A percentile compares a stretch with the other conserved stretches of the same genome.
Conservation (phyloP, 2,888 invertebrate species). For the Polydrusus tereticollis region DNA sequence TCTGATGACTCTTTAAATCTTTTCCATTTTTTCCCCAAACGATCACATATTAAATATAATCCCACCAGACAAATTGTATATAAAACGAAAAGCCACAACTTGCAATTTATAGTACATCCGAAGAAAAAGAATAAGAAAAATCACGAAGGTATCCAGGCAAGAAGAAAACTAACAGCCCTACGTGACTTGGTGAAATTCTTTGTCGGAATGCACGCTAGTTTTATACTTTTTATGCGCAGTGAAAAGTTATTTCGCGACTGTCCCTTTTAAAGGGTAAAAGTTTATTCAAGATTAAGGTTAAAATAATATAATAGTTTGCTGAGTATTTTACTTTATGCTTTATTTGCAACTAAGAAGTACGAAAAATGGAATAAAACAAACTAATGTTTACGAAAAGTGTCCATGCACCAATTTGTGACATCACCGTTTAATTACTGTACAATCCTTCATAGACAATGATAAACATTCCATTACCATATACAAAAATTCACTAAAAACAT, state of each 20-base stretch:
- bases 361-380: no score
- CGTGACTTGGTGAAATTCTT: slow-evolving; percentile 28
- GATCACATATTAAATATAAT: slow-evolving; percentile 19
- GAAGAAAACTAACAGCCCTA: slow-evolving; percentile 28
- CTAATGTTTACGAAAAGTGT: no score
- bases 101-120: slow-evolving; percentile 19
- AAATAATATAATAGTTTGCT: neutral
- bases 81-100: slow-evolving; percentile 17
- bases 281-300: neutral
- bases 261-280: neutral
- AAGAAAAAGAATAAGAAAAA: slow-evolving; percentile 21
- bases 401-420: no score
- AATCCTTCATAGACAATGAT: no score
- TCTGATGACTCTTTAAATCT: neutral
- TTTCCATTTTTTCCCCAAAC: neutral
- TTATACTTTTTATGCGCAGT: slow-evolving; percentile 17
- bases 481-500: no score
- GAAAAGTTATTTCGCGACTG: slow-evolving; percentile 14
- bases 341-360: neutral
- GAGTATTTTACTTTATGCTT: neutral
- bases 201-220: slow-evolving; percentile 22
- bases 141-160: slow-evolving; percentile 29
- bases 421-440: no score
- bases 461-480: no score
- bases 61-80: slow-evolving; percentile 26